phyloP scores from a whole-genome alignment of 2,888 invertebrate species.

The Cataglyphis altisquamis region DNA sequence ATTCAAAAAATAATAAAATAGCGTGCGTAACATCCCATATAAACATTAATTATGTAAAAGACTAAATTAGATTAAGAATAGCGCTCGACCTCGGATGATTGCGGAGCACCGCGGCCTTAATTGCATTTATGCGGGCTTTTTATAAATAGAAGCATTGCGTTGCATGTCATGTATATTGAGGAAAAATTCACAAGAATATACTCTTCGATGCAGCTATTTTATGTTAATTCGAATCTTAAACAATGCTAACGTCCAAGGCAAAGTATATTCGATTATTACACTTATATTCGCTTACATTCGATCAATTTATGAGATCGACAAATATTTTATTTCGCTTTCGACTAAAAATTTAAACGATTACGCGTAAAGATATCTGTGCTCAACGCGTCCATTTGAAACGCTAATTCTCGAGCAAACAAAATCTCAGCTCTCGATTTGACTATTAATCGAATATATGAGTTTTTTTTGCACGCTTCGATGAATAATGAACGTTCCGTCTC shows the following conservation, averaged over 20 bases:
- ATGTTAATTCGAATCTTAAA: slow-evolving; percentile 12
- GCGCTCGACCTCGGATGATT: slow-evolving; percentile 15
- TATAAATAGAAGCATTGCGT: slow-evolving; percentile 25
- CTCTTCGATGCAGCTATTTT: neutral
- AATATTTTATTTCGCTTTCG: neutral
- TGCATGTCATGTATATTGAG: neutral
- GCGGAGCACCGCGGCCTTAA: slow-evolving; percentile 35
- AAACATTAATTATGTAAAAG: neutral
- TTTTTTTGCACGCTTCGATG: slow-evolving; percentile 34
- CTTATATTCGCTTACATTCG: no score
- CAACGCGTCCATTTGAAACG: neutral
- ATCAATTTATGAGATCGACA: neutral
- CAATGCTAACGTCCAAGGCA: neutral
- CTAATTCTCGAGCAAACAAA: slow-evolving; percentile 40
- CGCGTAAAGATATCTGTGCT: slow-evolving; percentile 2
- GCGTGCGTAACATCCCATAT: neutral
- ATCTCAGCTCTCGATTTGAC: slow-evolving; percentile 18
- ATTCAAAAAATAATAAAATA: slow-evolving; percentile 7
- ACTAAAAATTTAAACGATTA: slow-evolving; percentile 2
- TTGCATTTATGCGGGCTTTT: slow-evolving; percentile 24
- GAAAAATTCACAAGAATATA: neutral
- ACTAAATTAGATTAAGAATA: slow-evolving; percentile 36
- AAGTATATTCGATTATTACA: neutral
- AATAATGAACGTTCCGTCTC: slow-evolving; percentile 41
- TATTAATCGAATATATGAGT: slow-evolving; percentile 36